Conservation (phyloP, 2,888 invertebrate genomes). For the Pyrochroa serraticornis region DNA sequence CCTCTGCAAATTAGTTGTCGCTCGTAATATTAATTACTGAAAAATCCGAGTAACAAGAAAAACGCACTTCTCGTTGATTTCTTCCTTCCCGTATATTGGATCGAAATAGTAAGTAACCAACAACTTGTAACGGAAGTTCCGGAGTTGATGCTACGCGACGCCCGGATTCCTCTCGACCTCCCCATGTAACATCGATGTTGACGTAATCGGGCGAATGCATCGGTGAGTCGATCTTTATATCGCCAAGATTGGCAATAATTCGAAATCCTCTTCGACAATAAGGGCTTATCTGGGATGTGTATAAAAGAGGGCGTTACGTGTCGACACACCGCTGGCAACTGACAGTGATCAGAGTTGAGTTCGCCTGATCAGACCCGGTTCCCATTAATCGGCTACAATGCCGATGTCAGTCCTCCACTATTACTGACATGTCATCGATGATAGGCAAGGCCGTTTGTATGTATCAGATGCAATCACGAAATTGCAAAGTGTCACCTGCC, state of each 20-base stretch:
- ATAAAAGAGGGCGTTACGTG: too few species aligned
- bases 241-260: too few species aligned
- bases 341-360: too few species aligned
- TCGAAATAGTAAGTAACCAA: conserved; percentile 19
- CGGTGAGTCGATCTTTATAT: conserved; percentile 3
- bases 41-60: too few species aligned
- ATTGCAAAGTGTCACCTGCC: conserved; percentile 20
- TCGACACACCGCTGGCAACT: too few species aligned
- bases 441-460: conserved; percentile 4
- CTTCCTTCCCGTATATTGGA: conserved; percentile 15
- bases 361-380: too few species aligned
- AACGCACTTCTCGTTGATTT: conserved; percentile 23
- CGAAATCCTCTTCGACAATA: too few species aligned
- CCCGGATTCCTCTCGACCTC: conserved; percentile 13
- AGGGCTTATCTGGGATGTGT: too few species aligned
- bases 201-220: conserved; percentile 15
- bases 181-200: conserved; percentile 17
- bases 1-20: conserved; percentile 25
- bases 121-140: conserved; percentile 31
- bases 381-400: too few species aligned
- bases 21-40: too few species aligned
- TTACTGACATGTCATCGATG: conserved; percentile 8
- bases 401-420: neutral
- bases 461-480: conserved; percentile 7
- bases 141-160: conserved; percentile 27